Conservation (phyloP, 2,113 vertebrate species). For the Platichthys flesus region DNA sequence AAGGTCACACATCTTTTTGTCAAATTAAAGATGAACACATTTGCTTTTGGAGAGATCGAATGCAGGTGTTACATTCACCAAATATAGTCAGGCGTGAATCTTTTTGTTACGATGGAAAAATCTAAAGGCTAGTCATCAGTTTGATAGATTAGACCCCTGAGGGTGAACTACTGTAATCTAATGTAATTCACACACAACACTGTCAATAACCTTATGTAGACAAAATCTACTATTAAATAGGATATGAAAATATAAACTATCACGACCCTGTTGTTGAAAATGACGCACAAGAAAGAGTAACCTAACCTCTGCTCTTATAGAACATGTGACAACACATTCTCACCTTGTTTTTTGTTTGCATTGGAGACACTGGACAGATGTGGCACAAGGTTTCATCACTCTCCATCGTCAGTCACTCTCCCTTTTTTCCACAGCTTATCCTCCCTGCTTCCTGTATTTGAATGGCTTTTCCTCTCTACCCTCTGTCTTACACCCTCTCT, state of each 20-base stretch:
- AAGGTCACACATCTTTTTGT: not conserved
- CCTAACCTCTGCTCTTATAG: not conserved
- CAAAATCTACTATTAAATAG: too few species aligned
- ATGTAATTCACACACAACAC: too few species aligned
- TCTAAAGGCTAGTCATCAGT: too few species aligned
- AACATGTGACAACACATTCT: not conserved
- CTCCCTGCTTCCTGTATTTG: slow-evolving; percentile 43
- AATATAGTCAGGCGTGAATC: too few species aligned
- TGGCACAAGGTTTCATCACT: slow-evolving; percentile 42
- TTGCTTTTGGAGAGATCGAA: not conserved
- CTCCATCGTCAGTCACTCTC: slow-evolving; percentile 47
- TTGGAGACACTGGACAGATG: slow-evolving; percentile 15
- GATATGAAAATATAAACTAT: too few species aligned
- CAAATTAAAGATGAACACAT: slow-evolving; percentile 17
- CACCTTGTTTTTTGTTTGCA: not conserved
- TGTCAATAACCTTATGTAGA: too few species aligned
- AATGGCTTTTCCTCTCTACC: slow-evolving; percentile 42
- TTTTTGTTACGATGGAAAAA: too few species aligned
- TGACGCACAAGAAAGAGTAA: not conserved
- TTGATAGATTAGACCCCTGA: too few species aligned
- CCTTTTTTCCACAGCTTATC: slow-evolving; percentile 40
- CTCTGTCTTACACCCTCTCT: not conserved
- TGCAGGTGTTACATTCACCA: not conserved
- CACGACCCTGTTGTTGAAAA: too few species aligned
- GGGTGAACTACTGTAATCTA: too few species aligned